Conservation (phyloP, 2,113 vertebrate species). For the Hippopotamus amphibius region DNA sequence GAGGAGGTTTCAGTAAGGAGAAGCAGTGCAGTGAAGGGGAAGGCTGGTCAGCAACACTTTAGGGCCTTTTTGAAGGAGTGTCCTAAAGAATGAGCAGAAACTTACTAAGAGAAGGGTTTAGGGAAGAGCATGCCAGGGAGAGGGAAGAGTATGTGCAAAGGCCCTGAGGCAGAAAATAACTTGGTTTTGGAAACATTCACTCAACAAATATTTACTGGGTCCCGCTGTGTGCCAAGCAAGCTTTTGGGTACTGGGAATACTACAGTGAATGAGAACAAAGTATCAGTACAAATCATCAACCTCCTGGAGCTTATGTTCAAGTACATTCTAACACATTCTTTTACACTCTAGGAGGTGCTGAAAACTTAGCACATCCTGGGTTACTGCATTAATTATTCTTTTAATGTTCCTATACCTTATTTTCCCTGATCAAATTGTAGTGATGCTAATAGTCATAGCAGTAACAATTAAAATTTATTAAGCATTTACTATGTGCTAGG, state of each 20-base stretch:
- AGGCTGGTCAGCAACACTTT: not conserved
- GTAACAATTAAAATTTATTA: not conserved
- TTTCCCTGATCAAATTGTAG: not conserved
- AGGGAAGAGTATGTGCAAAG: not conserved
- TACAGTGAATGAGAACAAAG: not conserved
- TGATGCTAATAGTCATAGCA: not conserved
- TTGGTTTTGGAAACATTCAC: not conserved
- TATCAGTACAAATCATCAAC: not conserved
- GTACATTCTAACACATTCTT: not conserved
- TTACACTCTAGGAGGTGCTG: not conserved
- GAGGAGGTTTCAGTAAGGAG: not conserved
- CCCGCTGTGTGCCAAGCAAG: not conserved
- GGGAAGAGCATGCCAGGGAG: not conserved
- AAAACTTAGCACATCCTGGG: not conserved
- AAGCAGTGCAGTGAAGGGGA: not conserved
- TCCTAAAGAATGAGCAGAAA: not conserved
- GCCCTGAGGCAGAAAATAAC: not conserved
- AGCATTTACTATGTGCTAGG: not conserved
- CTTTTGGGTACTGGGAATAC: not conserved
- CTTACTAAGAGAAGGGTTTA: not conserved
- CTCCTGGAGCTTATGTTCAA: not conserved
- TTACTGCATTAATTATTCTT: not conserved
- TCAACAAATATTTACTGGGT: not conserved
- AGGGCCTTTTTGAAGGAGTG: not conserved
- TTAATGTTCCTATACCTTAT: not conserved